Conservation (phyloP, 2,113 vertebrate genomes). For the Otolemur garnettii region DNA sequence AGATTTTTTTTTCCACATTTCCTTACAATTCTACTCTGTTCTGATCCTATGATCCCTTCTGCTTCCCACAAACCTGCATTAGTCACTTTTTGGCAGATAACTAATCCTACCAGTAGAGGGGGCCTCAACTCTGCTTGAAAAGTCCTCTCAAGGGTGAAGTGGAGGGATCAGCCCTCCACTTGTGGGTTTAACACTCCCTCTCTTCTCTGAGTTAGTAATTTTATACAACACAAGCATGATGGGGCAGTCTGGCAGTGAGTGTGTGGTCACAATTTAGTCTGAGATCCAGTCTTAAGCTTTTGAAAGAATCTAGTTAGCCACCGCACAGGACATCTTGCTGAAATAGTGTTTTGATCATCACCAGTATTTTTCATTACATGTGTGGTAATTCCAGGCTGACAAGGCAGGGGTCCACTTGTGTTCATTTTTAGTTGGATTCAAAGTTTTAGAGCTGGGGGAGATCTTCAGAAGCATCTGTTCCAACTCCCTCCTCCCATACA, state of each 20-base stretch:
- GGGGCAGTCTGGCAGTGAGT: not conserved
- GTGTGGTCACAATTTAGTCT: not conserved
- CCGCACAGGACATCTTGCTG: not conserved
- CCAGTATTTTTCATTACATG: not conserved
- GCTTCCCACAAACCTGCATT: not conserved
- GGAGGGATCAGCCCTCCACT: not conserved
- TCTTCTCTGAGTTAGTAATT: not conserved
- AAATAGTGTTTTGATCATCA: not conserved
- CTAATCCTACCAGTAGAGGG: constrained; percentile 72
- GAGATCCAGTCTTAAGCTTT: constrained; percentile 25
- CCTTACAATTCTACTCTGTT: constrained; percentile 8
- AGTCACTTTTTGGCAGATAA: not conserved
- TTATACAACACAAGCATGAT: not conserved
- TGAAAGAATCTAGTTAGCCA: not conserved
- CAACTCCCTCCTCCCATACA: not conserved
- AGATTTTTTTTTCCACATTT: not conserved
- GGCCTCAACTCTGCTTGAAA: not conserved
- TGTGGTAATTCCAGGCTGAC: not conserved
- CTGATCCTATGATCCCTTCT: not conserved
- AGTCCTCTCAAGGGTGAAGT: not conserved
- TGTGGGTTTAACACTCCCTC: not conserved
- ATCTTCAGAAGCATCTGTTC: constrained; percentile 45
- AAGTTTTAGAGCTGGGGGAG: constrained; percentile 37
- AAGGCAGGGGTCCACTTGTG: not conserved
- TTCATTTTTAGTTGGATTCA: not conserved